Evolutionary conservation across 1,140 invertebrate species (phyloP).

Genomic region (Apis laboriosa): DNA sequence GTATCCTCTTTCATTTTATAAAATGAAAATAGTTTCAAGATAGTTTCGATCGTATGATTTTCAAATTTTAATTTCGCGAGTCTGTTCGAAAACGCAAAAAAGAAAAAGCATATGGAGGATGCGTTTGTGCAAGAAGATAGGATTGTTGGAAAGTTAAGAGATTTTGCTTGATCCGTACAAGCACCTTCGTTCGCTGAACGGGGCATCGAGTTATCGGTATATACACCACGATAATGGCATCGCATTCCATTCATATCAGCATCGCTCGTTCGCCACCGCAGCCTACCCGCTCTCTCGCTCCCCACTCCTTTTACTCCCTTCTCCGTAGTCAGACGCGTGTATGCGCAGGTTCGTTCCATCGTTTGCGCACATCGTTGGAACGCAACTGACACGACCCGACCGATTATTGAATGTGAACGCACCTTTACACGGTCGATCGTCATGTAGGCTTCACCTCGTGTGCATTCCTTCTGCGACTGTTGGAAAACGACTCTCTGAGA

Average conservation of each 20-base stretch:
- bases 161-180: constrained; percentile 33
- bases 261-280: constrained; percentile 61
- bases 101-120: background rate
- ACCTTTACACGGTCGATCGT: constrained; percentile 27
- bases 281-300: constrained; percentile 21
- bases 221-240: constrained; percentile 76
- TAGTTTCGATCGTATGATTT: background rate
- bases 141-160: constrained; percentile 51
- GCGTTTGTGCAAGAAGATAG: constrained; percentile 3
- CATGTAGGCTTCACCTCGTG: constrained; percentile 8
- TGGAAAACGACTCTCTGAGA: constrained; percentile 15
- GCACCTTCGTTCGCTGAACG: constrained; percentile 39
- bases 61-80: background rate
- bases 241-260: constrained; percentile 79
- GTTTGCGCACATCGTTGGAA: background rate
- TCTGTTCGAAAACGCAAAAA: background rate
- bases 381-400: background rate
- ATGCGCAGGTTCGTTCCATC: background rate
- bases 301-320: background rate
- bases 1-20: no score
- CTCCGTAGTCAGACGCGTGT: background rate
- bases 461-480: constrained; percentile 31
- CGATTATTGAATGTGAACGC: constrained; percentile 14
- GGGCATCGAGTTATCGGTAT: constrained; percentile 72
- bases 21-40: background rate